Percentiles rank a stretch among this genome's conserved stretches.
Conservation (phyloP, 2,888 invertebrate species). For the Fissipunctia ypsillon region DNA sequence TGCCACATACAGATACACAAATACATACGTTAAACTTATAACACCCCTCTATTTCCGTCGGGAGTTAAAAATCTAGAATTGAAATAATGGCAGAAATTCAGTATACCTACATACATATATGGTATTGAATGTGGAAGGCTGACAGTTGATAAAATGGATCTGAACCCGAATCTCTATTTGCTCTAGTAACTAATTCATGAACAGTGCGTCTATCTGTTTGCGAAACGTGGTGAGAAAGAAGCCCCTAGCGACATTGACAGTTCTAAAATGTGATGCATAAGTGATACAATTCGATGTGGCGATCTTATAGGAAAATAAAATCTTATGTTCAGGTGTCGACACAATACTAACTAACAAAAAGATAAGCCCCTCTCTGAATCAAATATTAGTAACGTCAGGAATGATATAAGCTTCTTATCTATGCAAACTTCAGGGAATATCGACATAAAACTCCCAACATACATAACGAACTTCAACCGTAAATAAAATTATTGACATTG, state of each 20-base stretch:
- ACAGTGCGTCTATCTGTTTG: background rate
- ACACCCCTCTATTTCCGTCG: too few relatives aligned
- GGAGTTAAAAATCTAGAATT: too few relatives aligned
- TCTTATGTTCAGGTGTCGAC: background rate
- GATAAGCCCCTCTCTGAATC: background rate
- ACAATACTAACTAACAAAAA: background rate
- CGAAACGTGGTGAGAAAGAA: background rate
- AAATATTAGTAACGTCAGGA: background rate
- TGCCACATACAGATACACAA: too few relatives aligned
- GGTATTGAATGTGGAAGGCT: background rate
- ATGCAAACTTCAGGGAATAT: slow-evolving; percentile 17
- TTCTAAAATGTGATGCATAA: background rate
- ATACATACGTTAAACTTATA: too few relatives aligned
- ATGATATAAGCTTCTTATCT: slow-evolving; percentile 2
- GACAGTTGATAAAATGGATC: background rate
- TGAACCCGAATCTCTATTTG: background rate
- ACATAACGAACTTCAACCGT: slow-evolving; percentile 36
- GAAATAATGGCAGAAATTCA: background rate
- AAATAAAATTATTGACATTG: slow-evolving; percentile 54
- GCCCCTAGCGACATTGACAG: background rate
- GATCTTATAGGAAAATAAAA: background rate
- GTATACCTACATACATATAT: too few relatives aligned
- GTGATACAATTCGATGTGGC: background rate
- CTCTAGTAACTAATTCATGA: background rate
- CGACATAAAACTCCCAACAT: slow-evolving; percentile 17